These are phyloP conservation scores for Platycheirus rosarum DNA, from an alignment of 2,888 invertebrate genomes.

Conservation along the genomic window DNA sequence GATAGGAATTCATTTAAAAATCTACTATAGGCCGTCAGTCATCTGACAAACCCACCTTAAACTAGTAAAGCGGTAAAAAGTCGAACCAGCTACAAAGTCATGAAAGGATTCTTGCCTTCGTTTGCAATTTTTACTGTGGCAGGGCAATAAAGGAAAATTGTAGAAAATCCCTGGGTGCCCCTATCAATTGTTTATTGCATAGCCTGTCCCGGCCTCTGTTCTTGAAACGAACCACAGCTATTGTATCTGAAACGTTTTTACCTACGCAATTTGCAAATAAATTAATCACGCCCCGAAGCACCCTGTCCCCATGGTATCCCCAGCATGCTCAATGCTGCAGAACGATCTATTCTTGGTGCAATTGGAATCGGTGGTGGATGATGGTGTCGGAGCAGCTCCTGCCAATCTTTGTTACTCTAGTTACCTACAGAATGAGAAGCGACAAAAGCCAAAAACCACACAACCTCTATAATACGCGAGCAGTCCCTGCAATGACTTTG, in stretches of 20 bases:
- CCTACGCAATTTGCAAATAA: constrained; percentile 73
- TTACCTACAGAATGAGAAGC: constrained; percentile 53
- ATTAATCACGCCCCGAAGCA: constrained; percentile 70
- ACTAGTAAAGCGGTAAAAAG: constrained; percentile 45
- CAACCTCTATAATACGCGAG: constrained; percentile 21
- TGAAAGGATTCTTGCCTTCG: constrained; percentile 57
- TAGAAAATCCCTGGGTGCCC: constrained; percentile 16
- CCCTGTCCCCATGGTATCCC: constrained; percentile 10
- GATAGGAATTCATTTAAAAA: constrained; percentile 47
- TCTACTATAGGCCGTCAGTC: constrained; percentile 27
- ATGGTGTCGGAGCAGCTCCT: constrained; percentile 49
- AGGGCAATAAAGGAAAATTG: constrained; percentile 50
- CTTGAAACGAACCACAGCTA: constrained; percentile 2
- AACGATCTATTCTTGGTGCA: constrained; percentile 6
- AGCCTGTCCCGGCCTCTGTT: constrained; percentile 17
- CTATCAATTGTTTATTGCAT: constrained; percentile 27
- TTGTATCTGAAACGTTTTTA: constrained; percentile 59
- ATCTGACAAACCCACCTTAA: constrained; percentile 60
- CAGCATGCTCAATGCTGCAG: not conserved
- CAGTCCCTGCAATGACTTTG: constrained; percentile 17
- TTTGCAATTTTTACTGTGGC: constrained; percentile 19
- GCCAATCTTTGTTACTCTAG: constrained; percentile 65
- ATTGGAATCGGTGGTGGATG: constrained; percentile 32
- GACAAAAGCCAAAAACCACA: constrained; percentile 48
- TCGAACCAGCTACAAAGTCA: constrained; percentile 44